phyloP scores from a whole-genome alignment of 2,113 vertebrate genomes.

The Odontesthes bonariensis region DNA sequence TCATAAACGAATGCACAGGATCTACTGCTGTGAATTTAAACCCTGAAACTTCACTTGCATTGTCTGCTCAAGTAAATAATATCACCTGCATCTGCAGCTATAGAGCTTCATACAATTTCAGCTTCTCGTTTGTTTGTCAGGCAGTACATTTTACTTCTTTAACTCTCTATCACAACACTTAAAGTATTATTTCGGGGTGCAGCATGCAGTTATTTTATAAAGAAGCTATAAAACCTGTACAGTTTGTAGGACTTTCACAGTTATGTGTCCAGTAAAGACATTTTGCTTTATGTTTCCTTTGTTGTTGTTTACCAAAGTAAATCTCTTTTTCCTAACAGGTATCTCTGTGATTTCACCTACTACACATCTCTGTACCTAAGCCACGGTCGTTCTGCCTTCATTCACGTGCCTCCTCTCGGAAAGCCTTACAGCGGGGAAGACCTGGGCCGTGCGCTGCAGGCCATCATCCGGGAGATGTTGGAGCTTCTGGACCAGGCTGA shows the following conservation, averaged over 20 bases:
- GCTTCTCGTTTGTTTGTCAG: too few relatives aligned
- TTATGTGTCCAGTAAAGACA: background rate
- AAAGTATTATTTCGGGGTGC: too few relatives aligned
- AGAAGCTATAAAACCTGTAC: background rate
- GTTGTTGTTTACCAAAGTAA: background rate
- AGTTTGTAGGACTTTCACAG: background rate
- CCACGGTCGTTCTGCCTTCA: slow-evolving; percentile 89
- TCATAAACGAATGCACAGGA: background rate
- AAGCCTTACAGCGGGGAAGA: slow-evolving; percentile 91
- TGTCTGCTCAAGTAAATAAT: too few relatives aligned
- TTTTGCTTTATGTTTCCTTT: background rate
- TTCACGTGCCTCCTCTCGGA: slow-evolving; percentile 93
- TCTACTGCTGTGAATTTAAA: too few relatives aligned
- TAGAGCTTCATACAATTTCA: too few relatives aligned
- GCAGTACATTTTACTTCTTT: too few relatives aligned
- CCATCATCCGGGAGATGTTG: slow-evolving; percentile 90
- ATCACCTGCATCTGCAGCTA: too few relatives aligned
- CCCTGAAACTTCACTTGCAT: too few relatives aligned
- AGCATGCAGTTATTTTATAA: too few relatives aligned
- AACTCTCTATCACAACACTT: too few relatives aligned
- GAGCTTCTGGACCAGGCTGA: slow-evolving; percentile 84
- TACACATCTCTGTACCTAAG: slow-evolving; percentile 94
- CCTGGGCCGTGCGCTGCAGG: slow-evolving; percentile 91
- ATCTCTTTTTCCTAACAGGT: slow-evolving; percentile 77
- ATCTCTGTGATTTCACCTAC: slow-evolving; percentile 97